These are phyloP conservation scores for Ennomos erosarius DNA, from an alignment of 2,888 invertebrate species.

Conservation along the genomic window DNA sequence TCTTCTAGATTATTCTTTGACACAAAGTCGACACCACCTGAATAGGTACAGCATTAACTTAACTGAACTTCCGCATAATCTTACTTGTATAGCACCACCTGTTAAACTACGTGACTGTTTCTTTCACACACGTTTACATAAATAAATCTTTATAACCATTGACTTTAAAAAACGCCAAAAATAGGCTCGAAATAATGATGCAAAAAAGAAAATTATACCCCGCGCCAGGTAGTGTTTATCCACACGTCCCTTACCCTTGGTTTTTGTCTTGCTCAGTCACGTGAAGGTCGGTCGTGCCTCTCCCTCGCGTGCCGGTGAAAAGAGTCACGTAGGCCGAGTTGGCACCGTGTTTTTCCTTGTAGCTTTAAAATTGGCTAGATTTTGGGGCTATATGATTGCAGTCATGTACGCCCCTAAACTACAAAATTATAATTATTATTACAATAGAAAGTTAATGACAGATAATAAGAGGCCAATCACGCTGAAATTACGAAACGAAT, in stretches of 20 bases:
- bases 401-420: slow-evolving; percentile 14
- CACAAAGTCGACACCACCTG: no score
- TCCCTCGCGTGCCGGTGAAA: slow-evolving; percentile 35
- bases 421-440: no score
- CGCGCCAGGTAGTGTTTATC: slow-evolving; percentile 24
- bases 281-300: slow-evolving; percentile 17
- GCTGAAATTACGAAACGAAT: no score
- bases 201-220: slow-evolving; percentile 23
- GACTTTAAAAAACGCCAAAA: slow-evolving; percentile 19
- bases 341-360: slow-evolving; percentile 34
- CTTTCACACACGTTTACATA: slow-evolving; percentile 16
- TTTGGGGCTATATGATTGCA: slow-evolving; percentile 2
- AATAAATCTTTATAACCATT: slow-evolving; percentile 12
- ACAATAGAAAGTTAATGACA: no score
- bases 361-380: slow-evolving; percentile 13
- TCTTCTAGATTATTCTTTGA: no score
- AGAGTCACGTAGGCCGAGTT: slow-evolving; percentile 54
- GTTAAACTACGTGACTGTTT: slow-evolving; percentile 12
- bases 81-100: no score
- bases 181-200: slow-evolving; percentile 20
- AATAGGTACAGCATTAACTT: no score
- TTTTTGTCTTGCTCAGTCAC: slow-evolving; percentile 9
- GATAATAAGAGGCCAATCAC: no score
- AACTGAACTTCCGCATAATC: no score
- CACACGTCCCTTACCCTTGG: slow-evolving; percentile 8